Evolutionary conservation across 1,140 invertebrate species (phyloP).

Genomic region (Tachypleus tridentatus): DNA sequence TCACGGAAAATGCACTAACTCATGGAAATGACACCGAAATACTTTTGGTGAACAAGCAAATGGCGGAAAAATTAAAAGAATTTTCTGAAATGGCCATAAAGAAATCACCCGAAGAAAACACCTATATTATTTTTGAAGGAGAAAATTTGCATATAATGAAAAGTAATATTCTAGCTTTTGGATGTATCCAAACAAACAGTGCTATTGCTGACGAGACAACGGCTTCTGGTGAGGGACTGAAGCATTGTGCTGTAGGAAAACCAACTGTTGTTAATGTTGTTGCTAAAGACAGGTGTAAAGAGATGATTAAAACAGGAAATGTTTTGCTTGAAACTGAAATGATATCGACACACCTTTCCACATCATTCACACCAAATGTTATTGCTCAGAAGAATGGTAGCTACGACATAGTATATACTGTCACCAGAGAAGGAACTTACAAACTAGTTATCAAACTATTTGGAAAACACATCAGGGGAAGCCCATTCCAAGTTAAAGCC

Average conservation of each 20-base stretch:
- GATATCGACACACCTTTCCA: conserved; percentile 17
- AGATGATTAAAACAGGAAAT: conserved; percentile 31
- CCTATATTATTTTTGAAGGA: conserved; percentile 33
- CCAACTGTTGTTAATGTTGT: conserved; percentile 34
- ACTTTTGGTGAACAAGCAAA: conserved; percentile 42
- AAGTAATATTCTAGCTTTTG: conserved; percentile 31
- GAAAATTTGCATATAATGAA: conserved; percentile 30
- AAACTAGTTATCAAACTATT: conserved; percentile 36
- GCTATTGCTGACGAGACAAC: conserved; percentile 36
- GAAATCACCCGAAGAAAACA: conserved; percentile 38
- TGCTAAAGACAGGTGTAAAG: conserved; percentile 34
- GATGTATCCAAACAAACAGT: conserved; percentile 34
- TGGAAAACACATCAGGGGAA: conserved; percentile 37
- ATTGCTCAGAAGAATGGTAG: conserved; percentile 38
- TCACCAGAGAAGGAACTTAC: conserved; percentile 34
- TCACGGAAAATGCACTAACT: conserved; percentile 38
- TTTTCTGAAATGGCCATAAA: conserved; percentile 34
- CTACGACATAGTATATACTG: conserved; percentile 37
- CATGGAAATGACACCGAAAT: conserved; percentile 42
- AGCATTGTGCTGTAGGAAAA: conserved; percentile 30
- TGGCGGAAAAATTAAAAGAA: conserved; percentile 39
- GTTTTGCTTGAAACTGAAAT: conserved; percentile 20
- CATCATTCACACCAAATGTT: conserved; percentile 29
- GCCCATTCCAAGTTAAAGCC: conserved; percentile 33
- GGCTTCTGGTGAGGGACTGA: conserved; percentile 37